These are phyloP conservation scores for Dendrocincla tyrannina DNA, from an alignment of 2,797 vertebrate species.

Conservation along the genomic window DNA sequence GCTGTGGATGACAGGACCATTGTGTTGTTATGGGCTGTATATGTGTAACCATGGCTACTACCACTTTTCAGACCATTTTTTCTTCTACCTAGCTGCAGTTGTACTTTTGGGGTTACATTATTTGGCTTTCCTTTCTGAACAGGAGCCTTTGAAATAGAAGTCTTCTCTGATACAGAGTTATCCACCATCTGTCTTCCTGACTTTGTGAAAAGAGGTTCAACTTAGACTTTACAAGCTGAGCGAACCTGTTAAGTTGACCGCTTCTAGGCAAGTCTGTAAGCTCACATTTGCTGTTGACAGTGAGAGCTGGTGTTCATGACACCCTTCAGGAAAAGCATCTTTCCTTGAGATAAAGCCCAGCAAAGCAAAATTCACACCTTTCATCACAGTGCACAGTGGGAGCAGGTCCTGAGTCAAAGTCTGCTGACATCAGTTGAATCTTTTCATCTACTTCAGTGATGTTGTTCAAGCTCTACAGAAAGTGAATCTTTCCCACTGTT, in stretches of 20 bases:
- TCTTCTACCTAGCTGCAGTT: neutral
- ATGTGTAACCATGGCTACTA: constrained; percentile 38
- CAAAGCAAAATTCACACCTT: neutral
- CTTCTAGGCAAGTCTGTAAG: neutral
- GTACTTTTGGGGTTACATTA: constrained; percentile 30
- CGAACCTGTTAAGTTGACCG: neutral
- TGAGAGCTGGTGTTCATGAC: neutral
- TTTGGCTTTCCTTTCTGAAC: neutral
- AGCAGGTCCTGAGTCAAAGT: neutral
- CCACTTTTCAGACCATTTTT: constrained; percentile 25
- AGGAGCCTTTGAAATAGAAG: constrained; percentile 11
- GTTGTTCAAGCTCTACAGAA: neutral
- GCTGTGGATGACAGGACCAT: constrained; percentile 1
- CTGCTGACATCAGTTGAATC: neutral
- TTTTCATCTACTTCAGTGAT: neutral
- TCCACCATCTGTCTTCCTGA: neutral
- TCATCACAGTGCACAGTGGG: neutral
- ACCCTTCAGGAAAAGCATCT: neutral
- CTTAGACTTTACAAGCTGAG: neutral
- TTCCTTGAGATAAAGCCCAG: neutral
- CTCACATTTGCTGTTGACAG: neutral
- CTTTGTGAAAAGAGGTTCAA: neutral
- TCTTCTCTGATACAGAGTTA: neutral
- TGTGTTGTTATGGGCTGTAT: neutral
- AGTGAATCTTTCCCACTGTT: neutral